Evolutionary conservation across 2,113 vertebrate species (phyloP).

Genomic region (Alectura lathami): DNA sequence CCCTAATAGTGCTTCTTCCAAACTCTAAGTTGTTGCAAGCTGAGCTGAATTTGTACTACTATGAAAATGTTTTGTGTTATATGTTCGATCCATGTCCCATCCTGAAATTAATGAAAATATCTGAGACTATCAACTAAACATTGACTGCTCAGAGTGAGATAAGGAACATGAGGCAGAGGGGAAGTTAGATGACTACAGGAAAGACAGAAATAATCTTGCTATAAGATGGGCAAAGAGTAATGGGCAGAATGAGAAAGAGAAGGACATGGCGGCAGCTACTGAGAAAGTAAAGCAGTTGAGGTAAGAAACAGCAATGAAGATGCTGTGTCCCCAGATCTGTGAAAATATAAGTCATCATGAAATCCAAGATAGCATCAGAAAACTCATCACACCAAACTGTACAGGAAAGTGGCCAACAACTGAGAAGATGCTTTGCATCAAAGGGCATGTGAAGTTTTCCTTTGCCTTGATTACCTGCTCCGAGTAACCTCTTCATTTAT

Average conservation of each 20-base stretch:
- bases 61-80: not conserved
- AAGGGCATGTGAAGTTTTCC: not conserved
- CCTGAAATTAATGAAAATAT: not conserved
- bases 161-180: not conserved
- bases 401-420: not conserved
- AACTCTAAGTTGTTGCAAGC: not conserved
- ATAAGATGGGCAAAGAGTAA: not conserved
- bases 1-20: not conserved
- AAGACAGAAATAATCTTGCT: not conserved
- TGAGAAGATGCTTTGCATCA: not conserved
- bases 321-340: not conserved
- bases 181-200: not conserved
- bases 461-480: not conserved
- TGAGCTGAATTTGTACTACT: not conserved
- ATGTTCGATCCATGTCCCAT: not conserved
- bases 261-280: not conserved
- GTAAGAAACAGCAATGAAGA: not conserved
- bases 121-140: not conserved
- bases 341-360: not conserved
- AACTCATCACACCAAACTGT: not conserved
- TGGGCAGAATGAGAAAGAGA: not conserved
- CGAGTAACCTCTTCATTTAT: not conserved
- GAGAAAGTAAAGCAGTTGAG: not conserved
- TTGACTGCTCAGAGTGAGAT: not conserved
- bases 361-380: conserved; percentile 6